Base-by-base conservation (phyloP, 2,888 invertebrate species). In the Mesochorus sp. region DNA sequence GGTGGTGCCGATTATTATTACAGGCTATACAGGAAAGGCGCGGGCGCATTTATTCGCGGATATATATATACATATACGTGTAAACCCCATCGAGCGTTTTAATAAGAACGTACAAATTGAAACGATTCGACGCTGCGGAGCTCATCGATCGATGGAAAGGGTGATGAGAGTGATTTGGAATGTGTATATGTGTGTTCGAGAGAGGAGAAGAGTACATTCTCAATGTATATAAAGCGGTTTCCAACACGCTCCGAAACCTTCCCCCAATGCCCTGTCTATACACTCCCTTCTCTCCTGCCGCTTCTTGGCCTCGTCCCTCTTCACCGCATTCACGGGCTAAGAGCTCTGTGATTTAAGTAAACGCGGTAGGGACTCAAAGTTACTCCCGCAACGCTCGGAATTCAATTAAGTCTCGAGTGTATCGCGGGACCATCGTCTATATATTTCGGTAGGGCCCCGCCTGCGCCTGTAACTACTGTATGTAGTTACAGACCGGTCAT, bases 391-490 rank as follows among this genome's bases (percentile, higher is more conserved):
- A 81, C 82, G 84, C 84, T 83, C 79, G 84, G 84, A 88, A 88
- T 88, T 88, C 88, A 88, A 88, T 88, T 88, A 88, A 85, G 84
- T 81, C 85, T 84, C 85, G 84, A 87, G 88, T 85, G 88, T 87
- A 83, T 88, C 86, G 84, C 80, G 76, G 73, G 83, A 83, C 84
- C 82, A 84, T 84, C 84, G 81, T 76, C 64, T 68, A 26, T 71
- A 42, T 26, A 49, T 73, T 67, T 78, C 80, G 64, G 76, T 72
- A 79, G 80, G 76, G 79, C 66, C 31, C 26, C 79, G 80, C 80
- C 80, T 68, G 39, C 17, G 55, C 74, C 53, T 72, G 55, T 66
- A 66, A 68, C 79, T 70, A 80, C 76, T 59, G 70, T 19, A 42
- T 31, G 55, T 24, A 51, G 17, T 39, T 68, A 55, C 55, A n/a